Base-by-base conservation (phyloP, 2,888 invertebrate species). In the Lampropteryx suffumata region DNA sequence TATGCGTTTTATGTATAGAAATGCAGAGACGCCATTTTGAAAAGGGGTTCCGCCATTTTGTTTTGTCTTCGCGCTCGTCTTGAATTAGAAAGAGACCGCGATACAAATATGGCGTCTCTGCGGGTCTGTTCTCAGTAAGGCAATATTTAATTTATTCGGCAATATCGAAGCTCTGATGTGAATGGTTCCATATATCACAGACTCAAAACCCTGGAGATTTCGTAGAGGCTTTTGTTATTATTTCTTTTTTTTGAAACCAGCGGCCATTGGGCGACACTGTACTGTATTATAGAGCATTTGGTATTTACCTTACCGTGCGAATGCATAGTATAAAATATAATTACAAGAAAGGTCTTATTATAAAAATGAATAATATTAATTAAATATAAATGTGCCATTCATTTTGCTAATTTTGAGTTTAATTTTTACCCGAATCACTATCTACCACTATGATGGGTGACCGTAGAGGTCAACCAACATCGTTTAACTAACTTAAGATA, bases 321-420 rank as follows among this genome's bases (percentile, higher is more conserved):
- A 83, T 81, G 82, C 82, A 85, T 86, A 87, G 82, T 81, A 73
- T 85, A 80, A 82, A 79, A 77, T 76, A 80, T 83, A 79, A 82
- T 82, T 82, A 88, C 84, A 83, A 84, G 80, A 86, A 88, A 88
- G 84, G 82, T 89, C 82, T 89, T 84, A 90, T 86, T 87, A 89
- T 89, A 86, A 90, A 89, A 89, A 88, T 86, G 85, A 84, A 89
- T 90, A 89, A 89, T 90, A 82, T 84, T 90, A 90, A 90, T 91
- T 90, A 90, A 90, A 88, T 87, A 89, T 89, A 89, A 89, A 90
- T 90, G 90, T 91, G 90, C 90, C 91, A 90, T 91, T 90, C 90
- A 90, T 91, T 91, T 91, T 91, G 90, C 90, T 89, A 90, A 73
- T 73, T 65, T 72, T 76, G 87, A 77, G 86, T 90, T 90, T 90